A percentile compares a stretch with the other conserved stretches of the same genome.
phyloP scores from a whole-genome alignment of 2,113 vertebrate genomes.

The Engraulis encrasicolus region DNA sequence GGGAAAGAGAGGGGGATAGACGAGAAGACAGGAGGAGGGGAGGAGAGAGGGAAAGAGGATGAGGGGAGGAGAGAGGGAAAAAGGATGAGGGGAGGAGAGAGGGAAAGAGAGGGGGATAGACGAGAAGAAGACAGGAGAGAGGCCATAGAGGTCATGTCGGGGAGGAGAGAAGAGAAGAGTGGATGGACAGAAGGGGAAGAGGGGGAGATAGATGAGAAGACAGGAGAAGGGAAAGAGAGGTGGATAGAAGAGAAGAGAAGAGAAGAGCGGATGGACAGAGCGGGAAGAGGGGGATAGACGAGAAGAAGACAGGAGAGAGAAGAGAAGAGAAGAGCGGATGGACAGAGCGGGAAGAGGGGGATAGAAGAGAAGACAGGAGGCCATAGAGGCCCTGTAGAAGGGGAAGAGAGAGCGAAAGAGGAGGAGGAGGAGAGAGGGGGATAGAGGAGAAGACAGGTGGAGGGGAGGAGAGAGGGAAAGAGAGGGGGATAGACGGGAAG shows the following conservation, averaged over 20 bases:
- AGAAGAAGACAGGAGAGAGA: constrained; percentile 27
- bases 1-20: too few relatives aligned
- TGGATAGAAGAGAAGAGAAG: too few relatives aligned
- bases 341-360: neutral
- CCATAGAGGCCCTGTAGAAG: too few relatives aligned
- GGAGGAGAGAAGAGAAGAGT: neutral
- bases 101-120: neutral
- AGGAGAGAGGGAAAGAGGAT: neutral
- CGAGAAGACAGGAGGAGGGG: too few relatives aligned
- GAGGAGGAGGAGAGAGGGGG: neutral
- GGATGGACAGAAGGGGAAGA: too few relatives aligned
- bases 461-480: too few relatives aligned
- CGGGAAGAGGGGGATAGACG: constrained; percentile 9
- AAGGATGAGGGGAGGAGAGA: neutral
- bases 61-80: neutral
- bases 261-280: neutral
- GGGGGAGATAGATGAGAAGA: too few relatives aligned
- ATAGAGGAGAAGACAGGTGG: neutral
- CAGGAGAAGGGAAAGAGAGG: neutral
- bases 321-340: neutral
- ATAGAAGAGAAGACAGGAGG: neutral
- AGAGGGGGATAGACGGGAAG: too few relatives aligned
- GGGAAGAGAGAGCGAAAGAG: too few relatives aligned
- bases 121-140: neutral
- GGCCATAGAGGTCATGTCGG: too few relatives aligned